A percentile compares a stretch with the other conserved stretches of the same genome.
phyloP scores from a whole-genome alignment of 1,140 invertebrate species.

The Drosophila obscura region DNA sequence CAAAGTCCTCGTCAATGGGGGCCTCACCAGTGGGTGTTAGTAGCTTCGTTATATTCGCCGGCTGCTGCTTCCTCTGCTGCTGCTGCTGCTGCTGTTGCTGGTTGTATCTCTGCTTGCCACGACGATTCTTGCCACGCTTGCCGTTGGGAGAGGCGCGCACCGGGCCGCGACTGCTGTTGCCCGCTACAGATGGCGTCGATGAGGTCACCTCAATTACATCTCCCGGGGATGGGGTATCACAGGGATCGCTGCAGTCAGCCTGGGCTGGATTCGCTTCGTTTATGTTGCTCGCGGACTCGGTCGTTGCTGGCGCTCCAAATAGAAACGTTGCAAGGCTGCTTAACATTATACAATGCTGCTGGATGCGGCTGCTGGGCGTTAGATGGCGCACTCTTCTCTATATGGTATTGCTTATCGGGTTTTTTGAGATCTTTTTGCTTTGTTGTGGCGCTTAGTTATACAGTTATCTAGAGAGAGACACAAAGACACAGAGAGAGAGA shows the following conservation, averaged over 20 bases:
- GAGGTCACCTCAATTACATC: slow-evolving; percentile 82
- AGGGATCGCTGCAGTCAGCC: slow-evolving; percentile 31
- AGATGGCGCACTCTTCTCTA: slow-evolving; percentile 18
- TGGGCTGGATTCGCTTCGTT: slow-evolving; percentile 58
- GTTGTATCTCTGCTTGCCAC: slow-evolving; percentile 48
- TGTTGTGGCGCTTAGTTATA: slow-evolving; percentile 19
- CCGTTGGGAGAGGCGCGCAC: slow-evolving; percentile 51
- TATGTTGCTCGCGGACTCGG: slow-evolving; percentile 54
- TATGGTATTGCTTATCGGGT: slow-evolving; percentile 58
- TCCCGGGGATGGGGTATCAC: slow-evolving; percentile 43
- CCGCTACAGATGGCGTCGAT: slow-evolving; percentile 74
- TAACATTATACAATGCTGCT: slow-evolving; percentile 76
- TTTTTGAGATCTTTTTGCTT: slow-evolving; percentile 56
- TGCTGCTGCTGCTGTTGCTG: slow-evolving; percentile 53
- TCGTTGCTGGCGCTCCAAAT: slow-evolving; percentile 79
- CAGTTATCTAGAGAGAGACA: slow-evolving; percentile 53
- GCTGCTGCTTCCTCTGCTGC: slow-evolving; percentile 59
- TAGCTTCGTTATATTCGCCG: slow-evolving; percentile 58
- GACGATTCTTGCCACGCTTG: slow-evolving; percentile 62
- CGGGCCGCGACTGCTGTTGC: slow-evolving; percentile 60
- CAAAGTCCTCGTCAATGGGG: slow-evolving; percentile 60
- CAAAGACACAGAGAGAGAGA: background rate
- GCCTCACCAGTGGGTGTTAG: slow-evolving; percentile 55
- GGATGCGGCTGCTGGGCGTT: slow-evolving; percentile 28
- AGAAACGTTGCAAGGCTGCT: slow-evolving; percentile 82